Conservation (phyloP, 1,140 invertebrate genomes). For the Copidosoma floridanum region DNA sequence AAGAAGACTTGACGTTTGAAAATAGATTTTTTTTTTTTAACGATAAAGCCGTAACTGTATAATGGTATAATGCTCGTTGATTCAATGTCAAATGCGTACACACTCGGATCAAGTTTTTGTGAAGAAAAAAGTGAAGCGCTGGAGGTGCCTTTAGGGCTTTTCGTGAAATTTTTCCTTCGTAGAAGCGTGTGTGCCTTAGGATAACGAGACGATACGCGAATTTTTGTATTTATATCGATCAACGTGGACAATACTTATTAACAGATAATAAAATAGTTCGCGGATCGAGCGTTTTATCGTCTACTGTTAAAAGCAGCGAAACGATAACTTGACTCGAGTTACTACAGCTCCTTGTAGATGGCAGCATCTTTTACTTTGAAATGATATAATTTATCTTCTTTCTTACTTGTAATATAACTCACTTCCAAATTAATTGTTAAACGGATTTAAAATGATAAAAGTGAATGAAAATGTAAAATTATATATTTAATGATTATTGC, state of each 20-base stretch:
- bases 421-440: neutral
- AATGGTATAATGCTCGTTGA: conserved; percentile 10
- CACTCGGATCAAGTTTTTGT: conserved; percentile 11
- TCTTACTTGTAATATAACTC: neutral
- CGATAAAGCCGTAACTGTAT: no score
- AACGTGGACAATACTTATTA: no score
- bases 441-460: neutral
- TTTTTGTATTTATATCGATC: conserved; percentile 4
- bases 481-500: no score
- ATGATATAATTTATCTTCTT: no score
- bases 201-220: neutral
- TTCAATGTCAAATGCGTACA: conserved; percentile 13
- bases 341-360: neutral
- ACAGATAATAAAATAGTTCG: no score
- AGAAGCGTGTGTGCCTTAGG: conserved; percentile 49
- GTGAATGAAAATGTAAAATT: no score
- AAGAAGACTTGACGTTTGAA: neutral
- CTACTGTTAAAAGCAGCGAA: neutral
- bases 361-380: conserved; percentile 12
- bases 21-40: neutral
- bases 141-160: conserved; percentile 51
- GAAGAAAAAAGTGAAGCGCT: conserved; percentile 25
- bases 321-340: neutral
- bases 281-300: neutral
- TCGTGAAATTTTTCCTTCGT: conserved; percentile 34